Conservation (phyloP, 2,797 vertebrate genomes). For the Atherinosoma microstoma region DNA sequence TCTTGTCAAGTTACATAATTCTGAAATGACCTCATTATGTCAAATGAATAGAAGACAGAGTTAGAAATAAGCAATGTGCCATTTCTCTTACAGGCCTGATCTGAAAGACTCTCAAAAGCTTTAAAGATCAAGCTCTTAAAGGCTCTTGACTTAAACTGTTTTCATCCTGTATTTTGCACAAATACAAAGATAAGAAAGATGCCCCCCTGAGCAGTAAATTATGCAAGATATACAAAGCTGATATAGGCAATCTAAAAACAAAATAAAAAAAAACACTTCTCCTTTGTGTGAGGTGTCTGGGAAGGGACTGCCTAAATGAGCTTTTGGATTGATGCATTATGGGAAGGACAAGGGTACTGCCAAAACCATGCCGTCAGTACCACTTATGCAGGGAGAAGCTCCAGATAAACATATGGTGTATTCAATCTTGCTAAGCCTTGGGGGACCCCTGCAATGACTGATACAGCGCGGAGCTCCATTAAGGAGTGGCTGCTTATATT, state of each 20-base stretch:
- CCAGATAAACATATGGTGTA: constrained; percentile 80
- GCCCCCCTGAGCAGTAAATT: constrained; percentile 20
- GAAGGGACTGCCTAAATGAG: constrained; percentile 66
- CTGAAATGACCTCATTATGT: not conserved
- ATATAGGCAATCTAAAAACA: constrained; percentile 38
- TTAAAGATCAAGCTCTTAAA: not conserved
- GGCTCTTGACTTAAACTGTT: not conserved
- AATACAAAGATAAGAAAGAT: constrained; percentile 4
- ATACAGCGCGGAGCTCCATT: constrained; percentile 75
- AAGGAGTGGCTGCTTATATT: constrained; percentile 72
- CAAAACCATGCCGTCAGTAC: constrained; percentile 72
- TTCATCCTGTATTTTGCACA: not conserved
- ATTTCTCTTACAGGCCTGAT: not conserved
- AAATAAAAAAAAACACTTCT: constrained; percentile 39
- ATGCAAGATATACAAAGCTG: constrained; percentile 29
- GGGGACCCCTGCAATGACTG: constrained; percentile 66
- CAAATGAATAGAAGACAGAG: not conserved
- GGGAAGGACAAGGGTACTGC: constrained; percentile 69
- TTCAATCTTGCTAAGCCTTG: constrained; percentile 79
- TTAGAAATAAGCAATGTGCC: not conserved
- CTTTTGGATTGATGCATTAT: constrained; percentile 74
- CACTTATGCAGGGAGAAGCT: constrained; percentile 71
- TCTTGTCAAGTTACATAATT: not conserved
- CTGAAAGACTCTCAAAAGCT: not conserved
- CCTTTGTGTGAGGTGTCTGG: constrained; percentile 47